Conservation (phyloP, 2,113 vertebrate species). For the Struthio camelus region DNA sequence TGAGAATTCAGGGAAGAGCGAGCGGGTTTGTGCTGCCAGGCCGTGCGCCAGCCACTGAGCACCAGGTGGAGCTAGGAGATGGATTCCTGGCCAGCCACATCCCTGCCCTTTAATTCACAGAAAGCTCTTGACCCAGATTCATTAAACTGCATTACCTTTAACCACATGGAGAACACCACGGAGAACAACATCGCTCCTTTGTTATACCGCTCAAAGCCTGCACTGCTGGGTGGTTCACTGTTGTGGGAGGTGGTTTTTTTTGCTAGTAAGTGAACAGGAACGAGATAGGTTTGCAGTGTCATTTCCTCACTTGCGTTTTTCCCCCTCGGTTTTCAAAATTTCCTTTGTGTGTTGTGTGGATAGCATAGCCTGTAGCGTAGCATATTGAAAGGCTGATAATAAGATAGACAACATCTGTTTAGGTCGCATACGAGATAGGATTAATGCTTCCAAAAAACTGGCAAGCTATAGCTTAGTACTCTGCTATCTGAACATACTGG, state of each 20-base stretch:
- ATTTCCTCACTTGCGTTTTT: background rate
- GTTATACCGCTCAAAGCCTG: background rate
- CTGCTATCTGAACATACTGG: slow-evolving; percentile 10
- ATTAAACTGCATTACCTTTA: background rate
- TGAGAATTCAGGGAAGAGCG: background rate
- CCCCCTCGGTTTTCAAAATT: background rate
- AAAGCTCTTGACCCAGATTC: background rate
- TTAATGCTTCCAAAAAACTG: slow-evolving; percentile 47
- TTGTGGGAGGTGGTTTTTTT: background rate
- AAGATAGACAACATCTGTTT: slow-evolving; percentile 56
- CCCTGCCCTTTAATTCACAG: background rate
- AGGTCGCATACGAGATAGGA: slow-evolving; percentile 31
- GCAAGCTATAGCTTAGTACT: slow-evolving; percentile 42
- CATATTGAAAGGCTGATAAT: background rate
- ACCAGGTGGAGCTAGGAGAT: background rate
- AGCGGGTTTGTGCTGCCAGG: rapidly evolving
- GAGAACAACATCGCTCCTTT: background rate
- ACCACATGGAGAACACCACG: rapidly evolving
- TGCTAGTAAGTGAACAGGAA: rapidly evolving
- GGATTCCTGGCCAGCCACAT: background rate
- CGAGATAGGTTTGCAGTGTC: background rate
- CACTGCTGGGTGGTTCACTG: background rate
- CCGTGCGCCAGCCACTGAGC: rapidly evolving
- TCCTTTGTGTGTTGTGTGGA: background rate
- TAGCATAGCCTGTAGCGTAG: background rate